These are phyloP conservation scores for Lagria hirta DNA, from an alignment of 2,888 invertebrate species.

Conservation along the genomic window DNA sequence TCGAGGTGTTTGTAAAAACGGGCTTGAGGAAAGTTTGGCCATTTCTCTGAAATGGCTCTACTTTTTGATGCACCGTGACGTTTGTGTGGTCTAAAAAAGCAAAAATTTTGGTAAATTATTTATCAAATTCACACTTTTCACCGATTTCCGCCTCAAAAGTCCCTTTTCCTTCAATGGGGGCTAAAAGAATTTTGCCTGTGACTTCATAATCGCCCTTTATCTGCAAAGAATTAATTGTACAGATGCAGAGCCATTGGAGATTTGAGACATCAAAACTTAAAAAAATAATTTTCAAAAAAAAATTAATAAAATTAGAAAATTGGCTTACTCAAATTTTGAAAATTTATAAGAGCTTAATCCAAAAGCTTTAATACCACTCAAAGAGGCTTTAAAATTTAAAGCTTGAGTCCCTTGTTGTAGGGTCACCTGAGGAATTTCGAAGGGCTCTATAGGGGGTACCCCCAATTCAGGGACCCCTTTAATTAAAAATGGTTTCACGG, in stretches of 20 bases:
- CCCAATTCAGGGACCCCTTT: conserved; percentile 47
- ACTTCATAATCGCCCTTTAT: conserved; percentile 43
- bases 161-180: conserved; percentile 41
- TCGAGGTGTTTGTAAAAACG: conserved; percentile 35
- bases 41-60: conserved; percentile 29
- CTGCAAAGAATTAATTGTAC: conserved; percentile 30
- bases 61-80: conserved; percentile 37
- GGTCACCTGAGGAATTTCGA: conserved; percentile 37
- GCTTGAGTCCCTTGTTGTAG: conserved; percentile 38
- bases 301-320: no score
- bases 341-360: conserved; percentile 37
- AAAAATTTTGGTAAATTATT: conserved; percentile 2
- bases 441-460: conserved; percentile 44
- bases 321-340: conserved; percentile 36
- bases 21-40: conserved; percentile 36
- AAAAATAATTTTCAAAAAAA: conserved; percentile 1
- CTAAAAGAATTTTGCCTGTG: conserved; percentile 43
- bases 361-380: conserved; percentile 34
- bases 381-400: conserved; percentile 37
- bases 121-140: conserved; percentile 18
- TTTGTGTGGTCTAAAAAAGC: conserved; percentile 30
- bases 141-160: conserved; percentile 39
- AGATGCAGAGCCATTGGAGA: conserved; percentile 36
- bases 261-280: conserved; percentile 41
- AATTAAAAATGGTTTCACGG: conserved; percentile 37